Conservation (phyloP, 2,888 invertebrate species). For the Drosophila differens region DNA sequence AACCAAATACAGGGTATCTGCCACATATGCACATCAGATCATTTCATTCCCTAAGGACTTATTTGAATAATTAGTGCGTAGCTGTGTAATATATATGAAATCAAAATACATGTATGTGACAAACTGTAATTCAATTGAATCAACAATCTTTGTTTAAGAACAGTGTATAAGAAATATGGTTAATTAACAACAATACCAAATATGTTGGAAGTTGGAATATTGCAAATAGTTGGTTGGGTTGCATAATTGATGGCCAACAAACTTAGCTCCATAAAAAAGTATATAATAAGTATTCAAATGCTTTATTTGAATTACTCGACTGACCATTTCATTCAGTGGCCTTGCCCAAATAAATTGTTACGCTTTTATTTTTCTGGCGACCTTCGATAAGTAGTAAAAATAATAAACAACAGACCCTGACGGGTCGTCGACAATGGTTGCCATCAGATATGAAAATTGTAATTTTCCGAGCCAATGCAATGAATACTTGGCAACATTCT, state of each 20-base stretch:
- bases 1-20: neutral
- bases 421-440: constrained; percentile 12
- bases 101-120: neutral
- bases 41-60: neutral
- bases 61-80: neutral
- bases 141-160: neutral
- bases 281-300: constrained; percentile 19
- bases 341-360: constrained; percentile 34
- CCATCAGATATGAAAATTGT: constrained; percentile 69
- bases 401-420: constrained; percentile 36
- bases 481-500: constrained; percentile 26
- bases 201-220: no score
- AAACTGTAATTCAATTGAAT: neutral
- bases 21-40: neutral
- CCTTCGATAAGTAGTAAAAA: constrained; percentile 45
- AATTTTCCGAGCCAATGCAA: constrained; percentile 65
- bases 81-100: neutral
- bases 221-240: constrained; percentile 14
- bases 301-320: constrained; percentile 4
- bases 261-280: neutral
- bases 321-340: constrained; percentile 7
- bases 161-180: constrained; percentile 9
- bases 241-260: constrained; percentile 13
- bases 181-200: constrained; percentile 6
- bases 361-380: constrained; percentile 23